Evolutionary conservation across 2,888 invertebrate genomes (phyloP), one percentile per base, ranked within the genome.

Genomic region (Ctenicera cuprea): DNA sequence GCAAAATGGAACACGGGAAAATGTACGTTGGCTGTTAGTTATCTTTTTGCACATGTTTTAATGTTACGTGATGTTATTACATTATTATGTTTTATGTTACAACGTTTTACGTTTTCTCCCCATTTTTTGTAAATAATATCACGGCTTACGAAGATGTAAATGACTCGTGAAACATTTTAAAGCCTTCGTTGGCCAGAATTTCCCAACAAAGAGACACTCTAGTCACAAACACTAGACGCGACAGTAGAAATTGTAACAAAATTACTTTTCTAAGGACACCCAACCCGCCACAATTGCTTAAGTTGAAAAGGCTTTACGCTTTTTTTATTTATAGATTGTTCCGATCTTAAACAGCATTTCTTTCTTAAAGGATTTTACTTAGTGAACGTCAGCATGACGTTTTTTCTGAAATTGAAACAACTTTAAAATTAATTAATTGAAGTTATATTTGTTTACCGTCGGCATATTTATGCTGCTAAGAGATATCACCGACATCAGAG

Each of bases 21-120:
- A 54, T 64, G 38, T 63, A 45, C 38, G 64, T 43, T 33, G 43
- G 16, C 16, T 37, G 64, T 65, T 57, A 37, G 52, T 67, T 57
- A 67, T 71, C 63, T 74, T 71, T 74, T 74, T 74, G 67, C 48
- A 59, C 59, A 59, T 45, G 62, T 54, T 71, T 71, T 66, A 63
- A 48, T 59, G 59, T 52, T 67, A 52, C 67, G 43, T 41, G 67
- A 72, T 67, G 59, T 50, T 61, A 61, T 67, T 72, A 67, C 45
- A 67, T 63, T 54, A 62, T 45, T 62, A 43, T 62, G 45, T 62
- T 62, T 62, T 62, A 62, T 62, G 45, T 14, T 14, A n/a, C 26
- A 22, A 2, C 62, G 26, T 62, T 62, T 33, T 62, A 45, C 38
- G 30, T 59, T 59, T 38, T 38, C 59, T 4, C 59, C 54, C 22